Evolutionary conservation across 1,140 invertebrate species (phyloP).

Genomic region (Mamestra configurata): DNA sequence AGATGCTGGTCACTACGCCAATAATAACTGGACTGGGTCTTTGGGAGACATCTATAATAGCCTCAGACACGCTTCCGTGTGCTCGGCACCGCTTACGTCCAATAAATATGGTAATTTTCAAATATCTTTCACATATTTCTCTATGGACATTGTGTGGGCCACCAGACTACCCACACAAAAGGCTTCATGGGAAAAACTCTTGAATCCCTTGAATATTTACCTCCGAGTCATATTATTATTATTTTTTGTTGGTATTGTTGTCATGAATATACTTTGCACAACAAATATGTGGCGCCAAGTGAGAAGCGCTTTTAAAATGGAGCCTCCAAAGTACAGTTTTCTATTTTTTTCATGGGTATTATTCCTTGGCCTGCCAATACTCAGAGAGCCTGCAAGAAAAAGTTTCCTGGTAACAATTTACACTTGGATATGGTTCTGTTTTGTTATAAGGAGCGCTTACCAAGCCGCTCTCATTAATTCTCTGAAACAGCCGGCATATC

Average conservation of each 20-base stretch:
- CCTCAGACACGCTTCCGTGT: slow-evolving; percentile 65
- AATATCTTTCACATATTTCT: slow-evolving; percentile 73
- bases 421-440: slow-evolving; percentile 74
- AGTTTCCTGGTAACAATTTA: slow-evolving; percentile 60
- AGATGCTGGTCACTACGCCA: slow-evolving; percentile 63
- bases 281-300: slow-evolving; percentile 59
- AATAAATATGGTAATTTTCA: slow-evolving; percentile 73
- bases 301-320: slow-evolving; percentile 60
- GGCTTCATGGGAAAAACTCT: slow-evolving; percentile 72
- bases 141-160: slow-evolving; percentile 77
- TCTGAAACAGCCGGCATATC: slow-evolving; percentile 63
- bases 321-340: slow-evolving; percentile 61
- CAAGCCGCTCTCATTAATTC: slow-evolving; percentile 68
- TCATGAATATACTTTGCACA: slow-evolving; percentile 61
- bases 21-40: slow-evolving; percentile 76
- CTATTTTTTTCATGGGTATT: slow-evolving; percentile 72
- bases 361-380: slow-evolving; percentile 70
- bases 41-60: slow-evolving; percentile 72
- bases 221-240: slow-evolving; percentile 65
- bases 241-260: slow-evolving; percentile 64
- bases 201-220: slow-evolving; percentile 65
- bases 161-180: slow-evolving; percentile 60
- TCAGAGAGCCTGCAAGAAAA: slow-evolving; percentile 61
- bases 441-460: slow-evolving; percentile 70
- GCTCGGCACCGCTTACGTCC: slow-evolving; percentile 66